These are phyloP conservation scores for Sciurus vulgaris DNA, from an alignment of 2,797 vertebrate genomes.

Conservation along the genomic window DNA sequence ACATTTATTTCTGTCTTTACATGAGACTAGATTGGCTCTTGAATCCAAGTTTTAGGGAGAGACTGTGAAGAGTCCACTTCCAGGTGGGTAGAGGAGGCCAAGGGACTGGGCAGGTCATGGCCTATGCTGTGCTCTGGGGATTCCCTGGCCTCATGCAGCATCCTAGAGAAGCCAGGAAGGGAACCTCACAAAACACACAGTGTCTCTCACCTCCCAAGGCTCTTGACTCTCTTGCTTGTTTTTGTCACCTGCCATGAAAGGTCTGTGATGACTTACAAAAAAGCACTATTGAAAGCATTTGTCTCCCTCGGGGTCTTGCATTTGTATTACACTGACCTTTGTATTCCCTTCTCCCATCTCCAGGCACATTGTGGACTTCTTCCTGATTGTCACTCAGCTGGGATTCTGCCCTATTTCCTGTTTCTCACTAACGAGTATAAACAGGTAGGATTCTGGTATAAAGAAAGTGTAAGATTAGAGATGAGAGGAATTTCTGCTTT, in stretches of 20 bases:
- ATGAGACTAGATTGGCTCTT: no score
- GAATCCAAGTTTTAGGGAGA: no score
- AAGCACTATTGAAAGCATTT: no score
- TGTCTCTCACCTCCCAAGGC: conserved; percentile 69
- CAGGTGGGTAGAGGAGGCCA: no score
- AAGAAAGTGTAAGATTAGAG: background rate
- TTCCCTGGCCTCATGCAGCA: background rate
- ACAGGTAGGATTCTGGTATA: conserved; percentile 90
- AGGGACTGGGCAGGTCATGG: no score
- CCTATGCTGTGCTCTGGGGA: background rate
- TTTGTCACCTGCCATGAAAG: no score
- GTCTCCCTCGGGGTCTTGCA: no score
- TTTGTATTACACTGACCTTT: background rate
- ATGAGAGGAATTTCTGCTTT: background rate
- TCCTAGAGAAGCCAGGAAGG: background rate
- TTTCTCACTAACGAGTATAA: conserved; percentile 97
- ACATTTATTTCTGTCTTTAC: no score
- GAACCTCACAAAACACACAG: background rate
- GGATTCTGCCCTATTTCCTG: conserved; percentile 94
- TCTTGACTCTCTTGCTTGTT: no score
- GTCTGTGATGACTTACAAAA: no score
- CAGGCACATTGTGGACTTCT: conserved; percentile 93
- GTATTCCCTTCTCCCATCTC: background rate
- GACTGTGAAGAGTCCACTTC: no score
- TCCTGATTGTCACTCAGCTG: conserved; percentile 96